A percentile compares a stretch with the other conserved stretches of the same genome.
Conservation (phyloP, 1,140 invertebrate species). For the Eurosta solidaginis region DNA sequence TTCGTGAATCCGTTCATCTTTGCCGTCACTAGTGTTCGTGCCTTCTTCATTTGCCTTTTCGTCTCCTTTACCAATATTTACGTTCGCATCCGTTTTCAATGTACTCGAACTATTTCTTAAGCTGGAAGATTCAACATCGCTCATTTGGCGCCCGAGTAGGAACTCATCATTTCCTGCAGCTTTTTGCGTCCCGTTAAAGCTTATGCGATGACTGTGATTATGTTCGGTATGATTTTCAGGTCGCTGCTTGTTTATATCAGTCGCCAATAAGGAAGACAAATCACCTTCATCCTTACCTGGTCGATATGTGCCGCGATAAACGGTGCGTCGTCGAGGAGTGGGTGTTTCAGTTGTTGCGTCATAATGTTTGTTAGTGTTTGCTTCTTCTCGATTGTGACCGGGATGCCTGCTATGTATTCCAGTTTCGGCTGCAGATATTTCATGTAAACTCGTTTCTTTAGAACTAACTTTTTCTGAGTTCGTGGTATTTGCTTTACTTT, state of each 20-base stretch:
- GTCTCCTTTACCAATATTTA: no score
- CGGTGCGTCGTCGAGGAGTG: background rate
- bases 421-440: background rate
- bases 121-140: no score
- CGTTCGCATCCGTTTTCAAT: no score
- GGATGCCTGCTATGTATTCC: background rate
- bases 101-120: no score
- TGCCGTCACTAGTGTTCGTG: no score
- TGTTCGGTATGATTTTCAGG: conserved; percentile 20
- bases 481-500: background rate
- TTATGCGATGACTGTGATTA: conserved; percentile 41
- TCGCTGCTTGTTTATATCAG: background rate
- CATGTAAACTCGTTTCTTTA: background rate
- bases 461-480: background rate
- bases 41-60: no score
- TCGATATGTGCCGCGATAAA: conserved; percentile 21
- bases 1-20: no score
- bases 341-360: background rate
- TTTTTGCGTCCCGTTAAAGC: conserved; percentile 30
- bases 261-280: conserved; percentile 11
- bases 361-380: background rate
- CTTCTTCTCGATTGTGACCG: background rate
- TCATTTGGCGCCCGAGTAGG: background rate
- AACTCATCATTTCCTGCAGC: background rate
- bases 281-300: background rate